Evolutionary conservation across 2,113 vertebrate species (phyloP).

Genomic region (Polypterus senegalus): DNA sequence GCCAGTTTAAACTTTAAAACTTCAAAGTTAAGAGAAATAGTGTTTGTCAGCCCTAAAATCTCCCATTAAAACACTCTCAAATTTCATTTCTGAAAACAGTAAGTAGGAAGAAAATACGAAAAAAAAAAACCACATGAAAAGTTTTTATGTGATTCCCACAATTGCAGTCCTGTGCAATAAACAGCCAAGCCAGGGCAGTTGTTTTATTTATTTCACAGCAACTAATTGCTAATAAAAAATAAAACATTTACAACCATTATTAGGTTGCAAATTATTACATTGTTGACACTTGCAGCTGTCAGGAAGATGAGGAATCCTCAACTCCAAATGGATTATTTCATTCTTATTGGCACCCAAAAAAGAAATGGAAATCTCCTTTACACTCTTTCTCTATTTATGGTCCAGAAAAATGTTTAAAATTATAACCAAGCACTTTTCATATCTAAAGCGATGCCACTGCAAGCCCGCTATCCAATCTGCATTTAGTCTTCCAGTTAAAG

Average conservation of each 20-base stretch:
- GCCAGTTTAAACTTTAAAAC: not conserved
- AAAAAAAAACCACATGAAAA: conserved; percentile 8
- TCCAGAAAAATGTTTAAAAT: no score
- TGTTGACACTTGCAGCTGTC: conserved; percentile 13
- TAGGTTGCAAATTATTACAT: conserved; percentile 6
- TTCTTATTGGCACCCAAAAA: no score
- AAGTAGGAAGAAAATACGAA: not conserved
- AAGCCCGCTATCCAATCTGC: no score
- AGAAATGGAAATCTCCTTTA: no score
- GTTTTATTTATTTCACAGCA: conserved; percentile 11
- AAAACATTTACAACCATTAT: conserved; percentile 13
- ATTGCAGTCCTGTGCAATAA: conserved; percentile 12
- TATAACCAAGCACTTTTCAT: no score
- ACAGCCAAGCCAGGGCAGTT: conserved; percentile 4
- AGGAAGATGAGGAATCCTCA: conserved; percentile 1
- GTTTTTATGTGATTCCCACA: conserved; percentile 11
- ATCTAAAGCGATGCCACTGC: no score
- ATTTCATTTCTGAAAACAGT: not conserved
- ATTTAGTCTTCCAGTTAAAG: no score
- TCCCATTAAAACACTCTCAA: not conserved
- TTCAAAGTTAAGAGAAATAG: not conserved
- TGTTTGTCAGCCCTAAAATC: not conserved
- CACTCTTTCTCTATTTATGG: no score
- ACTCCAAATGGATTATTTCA: no score
- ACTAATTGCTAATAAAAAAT: conserved; percentile 11